Percentiles rank a stretch among this genome's conserved stretches.
Conservation (phyloP, 2,888 invertebrate genomes). For the Synanthedon tipuliformis region DNA sequence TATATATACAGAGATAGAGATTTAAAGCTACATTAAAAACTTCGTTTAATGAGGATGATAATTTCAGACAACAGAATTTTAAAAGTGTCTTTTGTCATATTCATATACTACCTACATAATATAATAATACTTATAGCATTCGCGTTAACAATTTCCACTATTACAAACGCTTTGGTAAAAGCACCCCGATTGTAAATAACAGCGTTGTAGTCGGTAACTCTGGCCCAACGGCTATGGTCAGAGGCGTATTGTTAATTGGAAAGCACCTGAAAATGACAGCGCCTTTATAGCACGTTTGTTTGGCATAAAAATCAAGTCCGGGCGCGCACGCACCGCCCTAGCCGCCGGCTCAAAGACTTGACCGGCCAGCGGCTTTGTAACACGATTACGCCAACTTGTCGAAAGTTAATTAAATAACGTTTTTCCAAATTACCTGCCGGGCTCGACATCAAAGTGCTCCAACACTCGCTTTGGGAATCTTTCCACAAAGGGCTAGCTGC, state of each 20-base stretch:
- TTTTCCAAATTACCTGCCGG: constrained; percentile 66
- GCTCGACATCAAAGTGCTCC: constrained; percentile 57
- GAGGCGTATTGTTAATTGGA: constrained; percentile 67
- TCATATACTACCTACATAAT: too few relatives aligned
- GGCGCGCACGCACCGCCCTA: constrained; percentile 20
- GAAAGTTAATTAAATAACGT: constrained; percentile 71
- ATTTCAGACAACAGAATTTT: too few relatives aligned
- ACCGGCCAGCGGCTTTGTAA: constrained; percentile 65
- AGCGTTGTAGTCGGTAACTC: constrained; percentile 44
- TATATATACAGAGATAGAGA: too few relatives aligned
- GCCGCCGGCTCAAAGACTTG: constrained; percentile 54
- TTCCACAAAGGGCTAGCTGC: constrained; percentile 56
- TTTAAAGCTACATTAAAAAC: too few relatives aligned
- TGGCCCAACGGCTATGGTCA: constrained; percentile 49
- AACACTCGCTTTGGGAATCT: constrained; percentile 46
- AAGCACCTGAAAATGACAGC: constrained; percentile 67
- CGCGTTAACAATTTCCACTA: constrained; percentile 14
- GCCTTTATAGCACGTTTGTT: constrained; percentile 56
- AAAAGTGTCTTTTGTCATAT: too few relatives aligned
- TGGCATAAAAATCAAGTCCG: constrained; percentile 65
- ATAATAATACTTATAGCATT: too few relatives aligned
- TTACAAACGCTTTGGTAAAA: constrained; percentile 43
- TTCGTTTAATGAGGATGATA: too few relatives aligned
- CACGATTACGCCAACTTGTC: constrained; percentile 67
- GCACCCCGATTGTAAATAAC: constrained; percentile 42